Evolutionary conservation across 2,888 invertebrate species (phyloP).

Genomic region (Tachina lurida): DNA sequence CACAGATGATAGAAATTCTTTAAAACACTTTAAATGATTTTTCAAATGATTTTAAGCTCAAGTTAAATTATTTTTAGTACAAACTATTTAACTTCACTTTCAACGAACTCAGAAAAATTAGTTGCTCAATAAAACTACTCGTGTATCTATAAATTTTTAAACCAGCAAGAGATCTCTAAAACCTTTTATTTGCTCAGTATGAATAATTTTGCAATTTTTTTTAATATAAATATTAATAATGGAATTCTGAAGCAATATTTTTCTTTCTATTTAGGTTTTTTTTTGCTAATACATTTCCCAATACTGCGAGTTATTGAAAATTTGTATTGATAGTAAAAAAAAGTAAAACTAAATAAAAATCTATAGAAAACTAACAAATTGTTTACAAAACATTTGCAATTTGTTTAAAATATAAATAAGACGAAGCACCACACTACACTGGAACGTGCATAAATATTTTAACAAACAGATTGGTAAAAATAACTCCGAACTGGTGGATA

Average conservation of each 20-base stretch:
- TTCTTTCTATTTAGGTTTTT: neutral
- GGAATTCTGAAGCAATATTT: neutral
- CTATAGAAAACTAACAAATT: constrained; percentile 44
- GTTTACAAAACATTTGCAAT: constrained; percentile 58
- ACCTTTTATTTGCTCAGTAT: neutral
- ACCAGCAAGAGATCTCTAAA: neutral
- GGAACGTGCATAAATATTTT: constrained; percentile 41
- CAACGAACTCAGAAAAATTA: too few relatives aligned
- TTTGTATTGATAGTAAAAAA: neutral
- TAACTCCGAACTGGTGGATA: neutral
- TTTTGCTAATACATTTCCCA: constrained; percentile 12
- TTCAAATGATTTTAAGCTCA: too few relatives aligned
- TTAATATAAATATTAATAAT: neutral
- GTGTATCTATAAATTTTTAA: too few relatives aligned
- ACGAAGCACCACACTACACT: neutral
- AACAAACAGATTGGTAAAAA: constrained; percentile 41
- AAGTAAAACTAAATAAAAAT: constrained; percentile 7
- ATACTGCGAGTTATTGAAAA: constrained; percentile 28
- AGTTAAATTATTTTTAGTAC: too few relatives aligned
- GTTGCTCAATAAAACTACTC: too few relatives aligned
- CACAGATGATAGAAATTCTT: too few relatives aligned
- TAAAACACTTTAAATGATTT: too few relatives aligned
- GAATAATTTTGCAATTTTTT: neutral
- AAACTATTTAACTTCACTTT: too few relatives aligned
- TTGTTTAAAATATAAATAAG: constrained; percentile 37